phyloP scores from a whole-genome alignment of 2,797 vertebrate genomes.

The Vespertilio murinus region DNA sequence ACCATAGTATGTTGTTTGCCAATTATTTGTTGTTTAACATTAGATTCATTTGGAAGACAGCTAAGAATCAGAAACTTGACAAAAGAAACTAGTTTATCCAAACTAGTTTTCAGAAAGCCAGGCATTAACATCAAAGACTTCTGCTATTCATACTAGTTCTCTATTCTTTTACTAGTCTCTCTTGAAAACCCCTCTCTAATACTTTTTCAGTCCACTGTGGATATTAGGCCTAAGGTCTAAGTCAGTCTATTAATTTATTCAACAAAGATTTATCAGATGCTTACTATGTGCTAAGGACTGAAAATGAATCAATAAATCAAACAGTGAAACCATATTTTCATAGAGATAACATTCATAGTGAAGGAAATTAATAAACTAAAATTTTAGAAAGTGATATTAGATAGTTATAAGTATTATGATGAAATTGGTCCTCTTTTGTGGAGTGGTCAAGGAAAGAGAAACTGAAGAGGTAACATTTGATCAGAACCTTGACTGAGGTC shows the following conservation, averaged over 20 bases:
- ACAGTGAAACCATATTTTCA: background rate
- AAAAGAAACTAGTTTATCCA: background rate
- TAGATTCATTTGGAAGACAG: background rate
- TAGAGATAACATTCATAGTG: background rate
- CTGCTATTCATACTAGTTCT: background rate
- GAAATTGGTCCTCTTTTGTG: background rate
- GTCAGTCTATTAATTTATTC: background rate
- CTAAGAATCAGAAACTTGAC: background rate
- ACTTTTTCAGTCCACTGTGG: background rate
- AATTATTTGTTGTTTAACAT: background rate
- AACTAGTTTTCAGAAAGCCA: background rate
- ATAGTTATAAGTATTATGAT: background rate
- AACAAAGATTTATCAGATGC: background rate
- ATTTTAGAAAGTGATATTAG: background rate
- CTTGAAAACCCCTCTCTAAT: background rate
- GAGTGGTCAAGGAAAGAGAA: background rate
- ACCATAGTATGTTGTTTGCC: background rate
- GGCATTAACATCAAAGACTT: background rate
- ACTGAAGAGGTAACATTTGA: background rate
- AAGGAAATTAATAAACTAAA: background rate
- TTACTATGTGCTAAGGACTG: background rate
- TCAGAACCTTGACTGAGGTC: background rate
- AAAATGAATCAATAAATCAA: background rate
- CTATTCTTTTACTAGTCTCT: background rate
- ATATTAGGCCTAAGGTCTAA: background rate